Percentiles rank a stretch among this genome's conserved stretches.
Conservation (phyloP, 1,140 invertebrate genomes). For the Cotesia chilonis region DNA sequence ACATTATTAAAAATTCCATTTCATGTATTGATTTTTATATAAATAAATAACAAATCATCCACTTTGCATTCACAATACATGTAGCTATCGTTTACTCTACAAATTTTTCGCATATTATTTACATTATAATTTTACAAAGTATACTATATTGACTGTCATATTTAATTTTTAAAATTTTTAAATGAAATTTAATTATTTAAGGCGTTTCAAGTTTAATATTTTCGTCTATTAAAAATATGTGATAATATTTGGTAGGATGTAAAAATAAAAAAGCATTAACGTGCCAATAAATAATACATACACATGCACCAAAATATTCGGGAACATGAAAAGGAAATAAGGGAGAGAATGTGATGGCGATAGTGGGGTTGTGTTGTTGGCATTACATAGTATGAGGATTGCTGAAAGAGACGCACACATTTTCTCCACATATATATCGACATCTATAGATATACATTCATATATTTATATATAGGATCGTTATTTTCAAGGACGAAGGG, state of each 20-base stretch:
- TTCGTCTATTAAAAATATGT: neutral
- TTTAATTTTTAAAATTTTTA: too few species aligned
- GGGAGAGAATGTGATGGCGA: constrained; percentile 3
- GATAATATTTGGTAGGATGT: constrained; percentile 12
- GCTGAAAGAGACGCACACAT: neutral
- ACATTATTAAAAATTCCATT: too few species aligned
- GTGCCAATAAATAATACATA: constrained; percentile 34
- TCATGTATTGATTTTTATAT: too few species aligned
- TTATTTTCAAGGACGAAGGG: constrained; percentile 43
- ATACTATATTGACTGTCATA: too few species aligned
- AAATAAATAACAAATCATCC: too few species aligned
- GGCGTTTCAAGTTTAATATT: neutral
- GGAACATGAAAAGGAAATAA: constrained; percentile 32
- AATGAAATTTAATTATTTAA: too few species aligned
- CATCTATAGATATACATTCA: neutral
- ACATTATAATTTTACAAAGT: too few species aligned
- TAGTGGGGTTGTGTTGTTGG: neutral
- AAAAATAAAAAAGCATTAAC: constrained; percentile 17
- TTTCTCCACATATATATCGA: neutral
- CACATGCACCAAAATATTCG: constrained; percentile 21
- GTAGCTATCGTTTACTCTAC: too few species aligned
- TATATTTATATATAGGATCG: constrained; percentile 28
- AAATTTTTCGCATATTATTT: too few species aligned
- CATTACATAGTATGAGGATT: neutral
- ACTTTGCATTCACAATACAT: too few species aligned